A percentile compares a stretch with the other conserved stretches of the same genome.
These are phyloP conservation scores for Siderastrea radians DNA, from an alignment of 92 coral and sea anemone species.

Conservation along the genomic window DNA sequence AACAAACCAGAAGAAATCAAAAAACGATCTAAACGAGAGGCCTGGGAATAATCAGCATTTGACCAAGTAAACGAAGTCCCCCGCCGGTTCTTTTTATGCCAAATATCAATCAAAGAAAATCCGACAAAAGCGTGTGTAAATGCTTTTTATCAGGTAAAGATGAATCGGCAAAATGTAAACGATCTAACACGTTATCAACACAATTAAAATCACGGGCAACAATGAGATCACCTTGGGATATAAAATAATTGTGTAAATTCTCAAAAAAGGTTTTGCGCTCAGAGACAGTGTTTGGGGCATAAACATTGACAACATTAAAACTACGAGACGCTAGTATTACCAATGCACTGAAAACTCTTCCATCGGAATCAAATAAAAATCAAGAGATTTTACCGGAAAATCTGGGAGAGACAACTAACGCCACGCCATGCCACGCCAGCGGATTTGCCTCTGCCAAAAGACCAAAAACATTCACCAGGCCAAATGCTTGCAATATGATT, in stretches of 20 bases:
- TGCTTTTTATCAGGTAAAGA: neutral
- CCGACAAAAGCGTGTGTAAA: neutral
- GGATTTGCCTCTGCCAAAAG: conserved; percentile 11
- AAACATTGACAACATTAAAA: too few species aligned
- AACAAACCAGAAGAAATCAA: neutral
- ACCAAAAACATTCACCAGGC: conserved; percentile 24
- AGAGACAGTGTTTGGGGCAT: too few species aligned
- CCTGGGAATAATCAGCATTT: neutral
- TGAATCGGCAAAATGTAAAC: too few species aligned
- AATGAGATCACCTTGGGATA: too few species aligned
- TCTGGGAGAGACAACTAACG: neutral
- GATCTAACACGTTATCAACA: too few species aligned
- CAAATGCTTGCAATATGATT: neutral
- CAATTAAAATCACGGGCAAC: too few species aligned
- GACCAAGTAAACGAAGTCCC: neutral
- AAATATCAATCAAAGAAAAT: conserved; percentile 1
- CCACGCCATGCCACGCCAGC: conserved; percentile 21
- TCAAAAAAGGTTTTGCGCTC: too few species aligned
- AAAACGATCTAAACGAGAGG: conserved; percentile 9
- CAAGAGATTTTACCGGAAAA: neutral
- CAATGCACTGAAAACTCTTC: too few species aligned
- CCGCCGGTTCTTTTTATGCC: conserved; percentile 3
- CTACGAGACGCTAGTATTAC: too few species aligned
- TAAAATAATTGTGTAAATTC: too few species aligned
- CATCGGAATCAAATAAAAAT: neutral